Evolutionary conservation across 1,140 invertebrate genomes (phyloP).

Genomic region (Apocrypta bakeri): DNA sequence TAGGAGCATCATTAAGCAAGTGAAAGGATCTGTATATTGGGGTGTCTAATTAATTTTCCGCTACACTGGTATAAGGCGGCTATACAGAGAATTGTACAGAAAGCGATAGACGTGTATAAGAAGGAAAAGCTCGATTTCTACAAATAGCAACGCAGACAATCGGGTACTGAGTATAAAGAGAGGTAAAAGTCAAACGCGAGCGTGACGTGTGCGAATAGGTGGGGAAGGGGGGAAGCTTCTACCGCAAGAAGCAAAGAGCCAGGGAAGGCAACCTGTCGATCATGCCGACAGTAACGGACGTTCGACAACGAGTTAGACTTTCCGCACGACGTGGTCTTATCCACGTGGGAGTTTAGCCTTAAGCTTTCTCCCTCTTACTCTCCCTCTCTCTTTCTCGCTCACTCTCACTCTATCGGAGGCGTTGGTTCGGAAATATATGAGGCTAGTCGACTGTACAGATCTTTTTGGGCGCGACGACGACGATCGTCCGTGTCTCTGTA

Average conservation of each 20-base stretch:
- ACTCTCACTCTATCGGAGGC: not conserved
- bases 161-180: not conserved
- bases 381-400: not conserved
- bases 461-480: not conserved
- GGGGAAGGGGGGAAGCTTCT: not conserved
- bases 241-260: constrained; percentile 8
- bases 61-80: no score
- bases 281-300: constrained; percentile 61
- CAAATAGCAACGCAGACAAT: not conserved
- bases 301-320: constrained; percentile 69
- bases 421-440: not conserved
- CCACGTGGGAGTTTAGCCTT: constrained; percentile 62
- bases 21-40: no score
- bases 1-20: no score
- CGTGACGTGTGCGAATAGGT: not conserved
- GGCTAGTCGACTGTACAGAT: not conserved
- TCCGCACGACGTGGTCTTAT: constrained; percentile 59
- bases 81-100: no score
- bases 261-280: constrained; percentile 63
- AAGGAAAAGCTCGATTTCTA: not conserved
- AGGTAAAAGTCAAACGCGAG: not conserved
- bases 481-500: not conserved
- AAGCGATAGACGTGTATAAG: no score
- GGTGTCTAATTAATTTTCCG: no score
- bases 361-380: not conserved